phyloP scores from a whole-genome alignment of 2,888 invertebrate genomes.

The Amiota communis region DNA sequence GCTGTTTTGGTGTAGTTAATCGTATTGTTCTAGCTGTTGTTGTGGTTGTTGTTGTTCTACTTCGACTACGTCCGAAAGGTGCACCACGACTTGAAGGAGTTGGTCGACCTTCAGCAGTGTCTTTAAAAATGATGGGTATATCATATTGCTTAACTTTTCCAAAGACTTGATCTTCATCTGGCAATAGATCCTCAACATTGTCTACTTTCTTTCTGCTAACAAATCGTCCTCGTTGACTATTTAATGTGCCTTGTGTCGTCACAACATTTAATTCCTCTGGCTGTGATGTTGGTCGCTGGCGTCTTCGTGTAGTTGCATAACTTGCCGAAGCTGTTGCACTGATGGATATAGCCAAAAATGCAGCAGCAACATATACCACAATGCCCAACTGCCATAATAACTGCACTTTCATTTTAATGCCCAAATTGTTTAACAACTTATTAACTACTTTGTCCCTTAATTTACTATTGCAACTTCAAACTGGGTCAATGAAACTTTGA shows the following conservation, averaged over 20 bases:
- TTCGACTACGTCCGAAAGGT: neutral
- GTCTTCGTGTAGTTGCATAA: slow-evolving; percentile 60
- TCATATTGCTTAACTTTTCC: slow-evolving; percentile 39
- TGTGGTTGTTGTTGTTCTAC: neutral
- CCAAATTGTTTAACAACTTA: neutral
- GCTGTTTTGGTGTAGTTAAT: no score
- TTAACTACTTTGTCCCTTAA: slow-evolving; percentile 8
- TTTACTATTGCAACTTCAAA: neutral
- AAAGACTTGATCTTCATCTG: neutral
- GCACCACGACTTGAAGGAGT: no score
- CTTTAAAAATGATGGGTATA: slow-evolving; percentile 43
- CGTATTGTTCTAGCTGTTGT: neutral
- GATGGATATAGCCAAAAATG: no score
- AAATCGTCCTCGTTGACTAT: neutral
- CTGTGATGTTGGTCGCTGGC: slow-evolving; percentile 37
- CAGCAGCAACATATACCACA: slow-evolving; percentile 34
- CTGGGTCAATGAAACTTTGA: slow-evolving; percentile 20
- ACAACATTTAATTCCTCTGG: slow-evolving; percentile 17
- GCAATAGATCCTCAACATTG: neutral
- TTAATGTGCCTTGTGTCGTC: slow-evolving; percentile 16
- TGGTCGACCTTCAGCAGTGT: neutral
- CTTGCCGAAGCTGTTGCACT: slow-evolving; percentile 40
- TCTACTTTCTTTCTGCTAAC: neutral
- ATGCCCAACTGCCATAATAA: slow-evolving; percentile 25
- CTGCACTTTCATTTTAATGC: slow-evolving; percentile 46